phyloP scores from a whole-genome alignment of 2,888 invertebrate genomes.

The Oegoconia quadripuncta region DNA sequence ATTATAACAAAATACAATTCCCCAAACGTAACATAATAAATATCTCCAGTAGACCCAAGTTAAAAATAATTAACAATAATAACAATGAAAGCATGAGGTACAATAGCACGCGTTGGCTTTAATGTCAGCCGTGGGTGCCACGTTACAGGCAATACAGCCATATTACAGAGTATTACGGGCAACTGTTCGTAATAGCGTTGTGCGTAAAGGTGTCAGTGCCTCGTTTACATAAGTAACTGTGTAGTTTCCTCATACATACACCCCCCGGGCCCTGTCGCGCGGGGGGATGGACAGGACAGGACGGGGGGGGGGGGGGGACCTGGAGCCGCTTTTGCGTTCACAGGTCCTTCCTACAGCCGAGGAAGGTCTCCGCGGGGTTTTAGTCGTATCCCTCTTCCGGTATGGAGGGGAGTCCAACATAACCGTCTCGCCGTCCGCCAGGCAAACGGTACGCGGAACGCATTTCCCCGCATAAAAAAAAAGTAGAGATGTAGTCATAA shows the following conservation, averaged over 20 bases:
- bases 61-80: conserved; percentile 8
- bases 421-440: no score
- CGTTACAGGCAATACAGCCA: conserved; percentile 24
- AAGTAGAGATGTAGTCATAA: no score
- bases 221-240: conserved; percentile 15
- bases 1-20: not conserved
- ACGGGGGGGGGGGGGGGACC: no score
- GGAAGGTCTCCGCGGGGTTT: no score
- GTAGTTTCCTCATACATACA: not conserved
- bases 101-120: conserved; percentile 19
- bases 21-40: not conserved
- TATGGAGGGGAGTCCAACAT: no score
- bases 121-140: conserved; percentile 28
- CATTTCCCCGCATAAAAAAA: no score
- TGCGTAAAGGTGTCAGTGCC: conserved; percentile 41
- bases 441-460: no score
- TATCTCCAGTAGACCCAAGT: not conserved
- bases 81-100: conserved; percentile 4
- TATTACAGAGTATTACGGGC: conserved; percentile 15
- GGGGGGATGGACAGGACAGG: no score
- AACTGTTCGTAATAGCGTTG: conserved; percentile 43
- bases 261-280: no score
- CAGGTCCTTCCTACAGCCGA: no score
- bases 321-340: no score
- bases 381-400: no score